These are phyloP conservation scores for Poecile montanus DNA, from an alignment of 2,797 vertebrate species.

Conservation along the genomic window DNA sequence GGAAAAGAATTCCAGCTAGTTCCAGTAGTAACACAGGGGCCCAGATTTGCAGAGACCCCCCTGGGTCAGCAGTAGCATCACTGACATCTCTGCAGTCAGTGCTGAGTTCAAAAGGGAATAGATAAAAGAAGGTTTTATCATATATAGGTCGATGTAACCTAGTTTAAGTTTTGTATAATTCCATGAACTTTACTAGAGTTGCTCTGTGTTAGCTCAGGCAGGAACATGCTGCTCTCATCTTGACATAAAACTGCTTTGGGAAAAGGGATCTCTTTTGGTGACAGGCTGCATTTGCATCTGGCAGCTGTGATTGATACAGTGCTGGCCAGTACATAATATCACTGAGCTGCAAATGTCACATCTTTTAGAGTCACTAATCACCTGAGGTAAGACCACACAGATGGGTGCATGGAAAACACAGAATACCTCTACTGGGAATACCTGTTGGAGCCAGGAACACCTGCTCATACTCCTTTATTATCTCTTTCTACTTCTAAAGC, in stretches of 20 bases:
- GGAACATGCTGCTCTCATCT: background rate
- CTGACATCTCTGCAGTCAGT: background rate
- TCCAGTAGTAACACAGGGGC: background rate
- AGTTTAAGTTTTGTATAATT: constrained; percentile 1
- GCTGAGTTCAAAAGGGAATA: background rate
- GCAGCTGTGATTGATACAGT: constrained; percentile 46
- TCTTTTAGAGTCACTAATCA: constrained; percentile 60
- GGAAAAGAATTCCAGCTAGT: background rate
- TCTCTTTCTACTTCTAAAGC: background rate
- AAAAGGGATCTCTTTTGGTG: constrained; percentile 30
- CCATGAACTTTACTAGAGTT: background rate
- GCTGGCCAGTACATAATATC: constrained; percentile 7
- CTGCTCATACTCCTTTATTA: background rate
- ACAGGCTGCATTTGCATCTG: constrained; percentile 46
- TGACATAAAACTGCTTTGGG: constrained; percentile 47
- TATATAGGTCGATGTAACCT: background rate
- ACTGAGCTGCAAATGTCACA: constrained; percentile 32
- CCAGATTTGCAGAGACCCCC: background rate
- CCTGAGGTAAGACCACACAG: constrained; percentile 26
- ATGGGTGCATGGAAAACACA: background rate
- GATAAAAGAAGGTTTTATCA: background rate
- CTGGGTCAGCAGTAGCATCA: background rate
- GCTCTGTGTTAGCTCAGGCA: background rate
- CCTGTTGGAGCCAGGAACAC: background rate
- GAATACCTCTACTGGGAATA: background rate